These are phyloP conservation scores for Pandemis corylana DNA, from an alignment of 2,888 invertebrate genomes.

Conservation along the genomic window DNA sequence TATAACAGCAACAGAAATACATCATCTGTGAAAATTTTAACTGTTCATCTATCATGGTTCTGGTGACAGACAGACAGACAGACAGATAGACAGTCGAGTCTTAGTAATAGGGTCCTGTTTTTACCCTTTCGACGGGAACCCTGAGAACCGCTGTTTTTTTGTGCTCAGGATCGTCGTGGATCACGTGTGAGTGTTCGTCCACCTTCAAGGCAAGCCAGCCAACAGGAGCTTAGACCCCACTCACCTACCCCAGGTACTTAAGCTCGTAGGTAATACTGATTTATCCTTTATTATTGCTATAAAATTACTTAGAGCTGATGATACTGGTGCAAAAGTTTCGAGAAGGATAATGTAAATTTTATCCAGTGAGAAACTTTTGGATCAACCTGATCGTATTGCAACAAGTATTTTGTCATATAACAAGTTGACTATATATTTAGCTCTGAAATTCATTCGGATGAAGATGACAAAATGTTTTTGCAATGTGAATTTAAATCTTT, in stretches of 20 bases:
- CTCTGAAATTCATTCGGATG: not conserved
- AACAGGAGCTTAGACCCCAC: conserved; percentile 92
- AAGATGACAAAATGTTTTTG: not conserved
- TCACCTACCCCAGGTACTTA: conserved; percentile 89
- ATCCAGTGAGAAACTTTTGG: not conserved
- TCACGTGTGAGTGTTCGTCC: conserved; percentile 91
- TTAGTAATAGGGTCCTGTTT: too few species aligned
- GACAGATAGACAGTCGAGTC: too few species aligned
- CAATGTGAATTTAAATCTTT: not conserved
- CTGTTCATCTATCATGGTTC: too few species aligned
- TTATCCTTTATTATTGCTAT: conserved; percentile 25
- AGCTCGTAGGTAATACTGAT: conserved; percentile 37
- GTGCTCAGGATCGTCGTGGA: conserved; percentile 88
- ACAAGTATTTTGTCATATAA: not conserved
- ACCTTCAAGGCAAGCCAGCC: conserved; percentile 93
- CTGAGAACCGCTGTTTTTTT: not conserved
- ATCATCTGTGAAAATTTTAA: too few species aligned
- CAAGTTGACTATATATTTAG: too few species aligned
- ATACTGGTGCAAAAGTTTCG: conserved; percentile 1
- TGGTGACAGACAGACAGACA: too few species aligned
- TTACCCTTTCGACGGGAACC: too few species aligned
- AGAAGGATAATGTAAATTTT: too few species aligned
- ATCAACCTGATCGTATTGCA: not conserved
- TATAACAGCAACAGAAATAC: too few species aligned
- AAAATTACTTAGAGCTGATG: not conserved